These are phyloP conservation scores for Manacus vitellinus DNA, from an alignment of 2,113 vertebrate genomes.

Conservation along the genomic window DNA sequence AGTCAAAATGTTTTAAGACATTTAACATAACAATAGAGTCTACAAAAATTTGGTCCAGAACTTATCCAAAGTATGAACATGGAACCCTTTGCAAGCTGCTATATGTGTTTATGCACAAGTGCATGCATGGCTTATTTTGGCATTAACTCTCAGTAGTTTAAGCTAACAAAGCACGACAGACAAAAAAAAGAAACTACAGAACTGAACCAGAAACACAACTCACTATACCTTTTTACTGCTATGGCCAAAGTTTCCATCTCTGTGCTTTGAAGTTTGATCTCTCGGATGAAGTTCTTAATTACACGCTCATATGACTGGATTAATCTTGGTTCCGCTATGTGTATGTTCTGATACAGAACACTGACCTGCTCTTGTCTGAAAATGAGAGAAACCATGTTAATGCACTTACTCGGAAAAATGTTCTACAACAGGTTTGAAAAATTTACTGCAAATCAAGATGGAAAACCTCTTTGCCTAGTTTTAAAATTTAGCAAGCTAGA, in stretches of 20 bases:
- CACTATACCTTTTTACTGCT: conserved; percentile 88
- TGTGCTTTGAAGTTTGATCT: conserved; percentile 89
- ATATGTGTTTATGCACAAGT: neutral
- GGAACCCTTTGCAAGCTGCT: neutral
- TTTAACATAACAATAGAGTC: neutral
- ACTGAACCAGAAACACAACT: neutral
- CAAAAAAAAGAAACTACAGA: neutral
- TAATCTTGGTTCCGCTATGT: conserved; percentile 88
- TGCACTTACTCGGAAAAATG: neutral
- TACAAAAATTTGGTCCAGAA: neutral
- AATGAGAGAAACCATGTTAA: neutral
- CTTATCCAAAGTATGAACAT: neutral
- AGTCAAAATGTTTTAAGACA: neutral
- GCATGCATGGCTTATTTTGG: neutral
- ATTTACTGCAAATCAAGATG: too few species aligned
- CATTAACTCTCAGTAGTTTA: neutral
- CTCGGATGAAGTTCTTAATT: conserved; percentile 87
- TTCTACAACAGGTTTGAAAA: neutral
- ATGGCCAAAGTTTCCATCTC: conserved; percentile 94
- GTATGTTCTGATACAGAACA: conserved; percentile 91
- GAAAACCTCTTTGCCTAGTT: neutral
- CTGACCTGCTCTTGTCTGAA: conserved; percentile 87
- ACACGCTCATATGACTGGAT: conserved; percentile 89
- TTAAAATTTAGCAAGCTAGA: neutral
- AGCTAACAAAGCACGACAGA: neutral